Base-by-base conservation (phyloP, 2,113 vertebrate genomes). In the Salvelinus namaycush region DNA sequence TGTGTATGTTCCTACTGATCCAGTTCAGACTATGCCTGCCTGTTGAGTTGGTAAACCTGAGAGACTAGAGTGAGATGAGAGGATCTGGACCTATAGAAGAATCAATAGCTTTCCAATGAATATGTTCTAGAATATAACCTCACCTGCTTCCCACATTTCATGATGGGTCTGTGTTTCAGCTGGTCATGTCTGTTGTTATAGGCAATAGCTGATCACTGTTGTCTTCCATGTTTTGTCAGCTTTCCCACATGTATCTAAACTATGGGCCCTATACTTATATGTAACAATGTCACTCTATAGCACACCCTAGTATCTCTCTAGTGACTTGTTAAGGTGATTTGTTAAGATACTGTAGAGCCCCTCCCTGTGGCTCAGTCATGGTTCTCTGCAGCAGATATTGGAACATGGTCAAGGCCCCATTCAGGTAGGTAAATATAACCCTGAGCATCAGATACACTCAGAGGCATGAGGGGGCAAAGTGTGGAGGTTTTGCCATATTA, bases 401-500 rank as follows among this genome's bases (percentile, higher is more conserved):
- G 18, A 22, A 62, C 59, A 22, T 22, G 20, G 3, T n/a, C 59
- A 62, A 62, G 59, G n/a, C 18, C 2, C 8, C 5, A n/a, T n/a
- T 16, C 59, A 62, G 59, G n/a, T 22, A 62, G 59, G n/a, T 62
- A 16, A 24, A 20, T 62, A 20, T 62, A 62, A n/a, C 59, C 59
- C 59, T 62, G 59, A 62, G 59, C 5, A 62, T 62, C n/a, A 62
- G n/a, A 8, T 14, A 54, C 16, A 16, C 51, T 0, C 13, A 62
- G 5, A 62, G 59, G 59, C 59, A 62, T 2, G n/a, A 62, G 18
- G 18, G n/a, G n/a, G 59, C 6, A 11, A n/a, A 18, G 51, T 13
- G 51, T 54, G 51, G 51, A 9, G 59, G n/a, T 22, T 62, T 62
- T 62, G 87, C 78, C 34, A 74, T 88, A 90, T 92, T 89, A 88